Evolutionary conservation across 2,797 vertebrate genomes (phyloP).

Genomic region (Sebastes itinus): DNA sequence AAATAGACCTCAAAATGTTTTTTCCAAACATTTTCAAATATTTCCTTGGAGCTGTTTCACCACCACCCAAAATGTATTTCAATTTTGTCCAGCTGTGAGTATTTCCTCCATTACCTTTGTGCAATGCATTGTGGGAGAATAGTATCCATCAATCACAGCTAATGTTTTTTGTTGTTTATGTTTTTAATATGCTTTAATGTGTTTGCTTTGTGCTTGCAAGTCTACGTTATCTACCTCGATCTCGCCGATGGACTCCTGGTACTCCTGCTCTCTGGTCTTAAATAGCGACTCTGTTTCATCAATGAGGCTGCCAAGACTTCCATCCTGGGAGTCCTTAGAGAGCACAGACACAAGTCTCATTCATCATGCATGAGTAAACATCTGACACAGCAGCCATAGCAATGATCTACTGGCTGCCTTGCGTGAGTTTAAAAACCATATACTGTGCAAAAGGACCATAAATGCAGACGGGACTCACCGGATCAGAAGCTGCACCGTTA

Average conservation of each 20-base stretch:
- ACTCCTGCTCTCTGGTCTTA: constrained; percentile 96
- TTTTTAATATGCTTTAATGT: neutral
- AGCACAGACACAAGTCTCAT: constrained; percentile 56
- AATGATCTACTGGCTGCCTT: constrained; percentile 12
- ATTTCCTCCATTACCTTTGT: neutral
- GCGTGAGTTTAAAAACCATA: constrained; percentile 1
- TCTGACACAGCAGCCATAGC: constrained; percentile 49
- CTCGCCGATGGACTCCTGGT: constrained; percentile 97
- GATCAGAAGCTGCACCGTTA: constrained; percentile 81
- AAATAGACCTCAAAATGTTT: neutral
- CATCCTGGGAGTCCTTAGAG: constrained; percentile 86
- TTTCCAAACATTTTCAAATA: neutral
- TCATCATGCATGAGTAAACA: constrained; percentile 59
- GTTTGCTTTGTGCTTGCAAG: neutral
- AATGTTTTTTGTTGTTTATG: neutral
- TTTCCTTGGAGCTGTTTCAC: neutral
- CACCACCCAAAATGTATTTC: neutral
- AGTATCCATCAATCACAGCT: neutral
- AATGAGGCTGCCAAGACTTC: constrained; percentile 94
- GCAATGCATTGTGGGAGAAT: neutral
- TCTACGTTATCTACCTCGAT: constrained; percentile 87
- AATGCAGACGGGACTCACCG: constrained; percentile 57
- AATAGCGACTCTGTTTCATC: constrained; percentile 96
- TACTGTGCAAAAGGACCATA: neutral
- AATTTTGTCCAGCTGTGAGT: neutral